phyloP scores from a whole-genome alignment of 2,888 invertebrate genomes.

The Gortyna flavago region DNA sequence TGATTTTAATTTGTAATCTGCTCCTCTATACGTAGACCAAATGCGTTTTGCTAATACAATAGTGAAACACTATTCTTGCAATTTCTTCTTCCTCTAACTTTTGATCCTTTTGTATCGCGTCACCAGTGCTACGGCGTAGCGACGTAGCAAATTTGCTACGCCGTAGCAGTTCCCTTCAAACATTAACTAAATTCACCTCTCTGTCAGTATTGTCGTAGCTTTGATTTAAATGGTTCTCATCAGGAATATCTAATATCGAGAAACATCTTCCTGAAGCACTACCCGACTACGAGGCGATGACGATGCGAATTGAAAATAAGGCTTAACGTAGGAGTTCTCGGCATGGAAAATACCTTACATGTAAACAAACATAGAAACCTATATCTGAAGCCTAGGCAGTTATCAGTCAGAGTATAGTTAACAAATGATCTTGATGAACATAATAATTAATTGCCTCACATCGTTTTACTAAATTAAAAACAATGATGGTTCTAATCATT shows the following conservation, averaged over 20 bases:
- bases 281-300: background rate
- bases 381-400: background rate
- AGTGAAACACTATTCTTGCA: background rate
- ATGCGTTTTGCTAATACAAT: too few relatives aligned
- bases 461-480: background rate
- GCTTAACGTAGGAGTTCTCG: background rate
- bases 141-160: constrained; percentile 15
- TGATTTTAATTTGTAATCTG: background rate
- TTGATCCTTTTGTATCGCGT: background rate
- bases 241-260: constrained; percentile 7
- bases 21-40: background rate
- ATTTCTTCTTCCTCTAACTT: too few relatives aligned
- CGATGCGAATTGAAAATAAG: background rate
- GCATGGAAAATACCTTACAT: background rate
- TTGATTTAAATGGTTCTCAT: background rate
- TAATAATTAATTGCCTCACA: background rate
- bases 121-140: constrained; percentile 13
- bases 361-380: background rate
- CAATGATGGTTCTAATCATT: background rate
- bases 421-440: too few relatives aligned
- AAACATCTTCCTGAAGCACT: background rate
- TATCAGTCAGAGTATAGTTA: background rate
- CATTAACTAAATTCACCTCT: background rate
- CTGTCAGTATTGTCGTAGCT: background rate
- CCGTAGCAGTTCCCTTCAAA: background rate